Percentiles rank a stretch among this genome's conserved stretches.
Conservation (phyloP, 2,113 vertebrate genomes). For the Archilochus colubris region DNA sequence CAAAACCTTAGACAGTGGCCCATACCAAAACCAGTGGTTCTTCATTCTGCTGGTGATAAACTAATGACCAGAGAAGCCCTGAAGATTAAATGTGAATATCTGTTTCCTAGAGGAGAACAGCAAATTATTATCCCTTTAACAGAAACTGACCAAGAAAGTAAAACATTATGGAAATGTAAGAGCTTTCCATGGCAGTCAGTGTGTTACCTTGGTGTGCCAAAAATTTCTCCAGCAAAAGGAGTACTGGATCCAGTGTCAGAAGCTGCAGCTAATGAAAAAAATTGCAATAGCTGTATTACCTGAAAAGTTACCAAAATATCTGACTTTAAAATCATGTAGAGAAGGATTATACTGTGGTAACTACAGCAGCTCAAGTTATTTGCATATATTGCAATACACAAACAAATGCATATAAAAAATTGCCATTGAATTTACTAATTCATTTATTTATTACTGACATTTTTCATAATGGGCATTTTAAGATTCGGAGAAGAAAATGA, state of each 20-base stretch:
- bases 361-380: background rate
- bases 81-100: background rate
- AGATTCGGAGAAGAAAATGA: background rate
- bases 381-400: background rate
- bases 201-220: background rate
- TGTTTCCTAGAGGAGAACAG: background rate
- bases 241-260: background rate
- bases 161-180: background rate
- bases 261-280: background rate
- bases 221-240: background rate
- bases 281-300: background rate
- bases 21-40: accelerated
- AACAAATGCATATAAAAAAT: background rate
- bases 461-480: background rate
- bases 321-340: background rate
- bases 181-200: background rate
- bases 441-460: background rate
- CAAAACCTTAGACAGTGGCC: background rate
- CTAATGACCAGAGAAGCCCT: accelerated
- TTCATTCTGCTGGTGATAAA: background rate
- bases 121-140: background rate
- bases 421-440: background rate
- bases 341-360: background rate
- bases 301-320: background rate
- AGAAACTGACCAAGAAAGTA: background rate